Evolutionary conservation across 2,113 vertebrate species (phyloP).

Genomic region (Corythaeola cristata): DNA sequence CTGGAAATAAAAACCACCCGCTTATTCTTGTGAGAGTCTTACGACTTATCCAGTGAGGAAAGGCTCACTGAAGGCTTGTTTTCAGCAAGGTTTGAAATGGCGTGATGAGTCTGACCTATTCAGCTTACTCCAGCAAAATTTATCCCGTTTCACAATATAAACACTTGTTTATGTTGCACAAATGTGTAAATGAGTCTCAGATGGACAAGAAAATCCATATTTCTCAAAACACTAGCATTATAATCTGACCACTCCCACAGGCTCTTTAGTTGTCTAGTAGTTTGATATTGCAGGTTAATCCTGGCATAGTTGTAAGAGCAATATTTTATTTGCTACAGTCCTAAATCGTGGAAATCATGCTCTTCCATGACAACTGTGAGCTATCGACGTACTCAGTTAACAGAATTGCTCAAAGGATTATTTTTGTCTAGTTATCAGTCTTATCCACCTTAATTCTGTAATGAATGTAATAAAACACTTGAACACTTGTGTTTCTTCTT

Average conservation of each 20-base stretch:
- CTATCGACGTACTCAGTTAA: background rate
- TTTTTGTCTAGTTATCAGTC: slow-evolving; percentile 24
- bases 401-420: background rate
- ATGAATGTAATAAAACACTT: slow-evolving; percentile 28
- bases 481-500: background rate
- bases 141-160: background rate
- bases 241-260: background rate
- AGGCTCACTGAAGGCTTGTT: background rate
- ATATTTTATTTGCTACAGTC: background rate
- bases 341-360: background rate
- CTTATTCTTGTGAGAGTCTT: background rate
- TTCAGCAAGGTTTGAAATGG: background rate
- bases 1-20: background rate
- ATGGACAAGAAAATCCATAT: background rate
- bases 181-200: background rate
- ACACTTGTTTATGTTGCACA: background rate
- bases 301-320: background rate
- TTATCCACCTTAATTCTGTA: background rate
- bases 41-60: background rate
- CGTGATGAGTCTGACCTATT: background rate
- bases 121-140: background rate
- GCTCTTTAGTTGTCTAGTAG: background rate
- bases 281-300: background rate
- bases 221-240: background rate
- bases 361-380: background rate